Conservation (phyloP, 2,888 invertebrate species). For the Eupithecia inturbata region DNA sequence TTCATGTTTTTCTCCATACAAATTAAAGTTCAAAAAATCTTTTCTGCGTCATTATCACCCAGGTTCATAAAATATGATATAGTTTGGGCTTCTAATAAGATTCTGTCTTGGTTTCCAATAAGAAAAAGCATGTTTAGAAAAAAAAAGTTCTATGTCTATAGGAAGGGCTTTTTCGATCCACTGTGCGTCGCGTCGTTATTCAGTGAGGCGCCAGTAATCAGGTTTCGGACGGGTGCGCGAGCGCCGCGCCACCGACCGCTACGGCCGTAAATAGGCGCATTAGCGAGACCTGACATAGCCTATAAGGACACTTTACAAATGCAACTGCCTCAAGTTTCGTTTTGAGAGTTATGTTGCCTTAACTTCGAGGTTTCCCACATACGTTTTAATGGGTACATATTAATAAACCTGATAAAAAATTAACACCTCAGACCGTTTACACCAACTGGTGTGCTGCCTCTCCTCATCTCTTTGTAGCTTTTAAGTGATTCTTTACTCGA, state of each 20-base stretch:
- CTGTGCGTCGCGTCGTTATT: slow-evolving; percentile 70
- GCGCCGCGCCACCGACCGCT: slow-evolving; percentile 47
- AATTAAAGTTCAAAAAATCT: no score
- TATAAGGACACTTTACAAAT: background rate
- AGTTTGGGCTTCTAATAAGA: no score
- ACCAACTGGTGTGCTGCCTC: background rate
- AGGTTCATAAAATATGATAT: no score
- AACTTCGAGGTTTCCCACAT: background rate
- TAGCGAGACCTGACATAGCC: slow-evolving; percentile 48
- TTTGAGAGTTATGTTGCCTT: background rate
- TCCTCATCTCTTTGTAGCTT: background rate
- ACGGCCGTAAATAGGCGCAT: slow-evolving; percentile 60
- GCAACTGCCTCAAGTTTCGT: background rate
- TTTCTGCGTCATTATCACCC: no score
- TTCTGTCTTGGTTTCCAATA: no score
- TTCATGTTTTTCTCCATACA: no score
- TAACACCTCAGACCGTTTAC: background rate
- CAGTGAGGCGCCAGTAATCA: slow-evolving; percentile 73
- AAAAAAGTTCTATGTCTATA: no score
- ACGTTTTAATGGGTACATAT: background rate
- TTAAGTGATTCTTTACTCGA: background rate
- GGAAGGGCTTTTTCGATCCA: no score
- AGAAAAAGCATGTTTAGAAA: no score
- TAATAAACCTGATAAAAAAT: background rate
- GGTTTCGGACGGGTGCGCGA: slow-evolving; percentile 56